Conservation (phyloP, 2,113 vertebrate genomes). For the Salvelinus namaycush region DNA sequence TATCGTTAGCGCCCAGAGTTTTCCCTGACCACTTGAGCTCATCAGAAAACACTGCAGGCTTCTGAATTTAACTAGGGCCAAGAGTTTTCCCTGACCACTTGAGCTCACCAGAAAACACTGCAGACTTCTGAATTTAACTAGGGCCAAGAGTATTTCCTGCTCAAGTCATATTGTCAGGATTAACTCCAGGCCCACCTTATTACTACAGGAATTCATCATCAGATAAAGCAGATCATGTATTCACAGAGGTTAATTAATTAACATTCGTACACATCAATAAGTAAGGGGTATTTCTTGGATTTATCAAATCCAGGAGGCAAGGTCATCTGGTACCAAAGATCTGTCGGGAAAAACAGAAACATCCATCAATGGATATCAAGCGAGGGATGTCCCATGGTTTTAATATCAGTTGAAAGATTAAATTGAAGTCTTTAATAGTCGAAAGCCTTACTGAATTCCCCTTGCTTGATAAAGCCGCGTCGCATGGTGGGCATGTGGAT, state of each 20-base stretch:
- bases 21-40: too few species aligned
- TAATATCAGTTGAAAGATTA: background rate
- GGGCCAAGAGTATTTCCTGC: too few species aligned
- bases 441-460: conserved; percentile 75
- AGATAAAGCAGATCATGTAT: background rate
- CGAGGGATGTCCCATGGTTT: background rate
- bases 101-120: too few species aligned
- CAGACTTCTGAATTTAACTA: too few species aligned
- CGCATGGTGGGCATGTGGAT: conserved; percentile 83
- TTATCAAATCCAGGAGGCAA: conserved; percentile 89
- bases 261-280: conserved; percentile 90
- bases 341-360: conserved; percentile 65
- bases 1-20: background rate
- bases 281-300: conserved; percentile 91
- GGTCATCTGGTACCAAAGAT: conserved; percentile 92
- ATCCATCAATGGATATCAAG: background rate
- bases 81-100: too few species aligned
- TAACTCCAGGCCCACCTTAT: too few species aligned
- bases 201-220: too few species aligned
- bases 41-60: too few species aligned
- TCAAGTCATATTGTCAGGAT: too few species aligned
- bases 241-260: background rate
- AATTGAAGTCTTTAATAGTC: background rate
- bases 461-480: conserved; percentile 59
- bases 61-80: too few species aligned